phyloP scores from a whole-genome alignment of 2,797 vertebrate species.

The Craterocephalus amniculus region DNA sequence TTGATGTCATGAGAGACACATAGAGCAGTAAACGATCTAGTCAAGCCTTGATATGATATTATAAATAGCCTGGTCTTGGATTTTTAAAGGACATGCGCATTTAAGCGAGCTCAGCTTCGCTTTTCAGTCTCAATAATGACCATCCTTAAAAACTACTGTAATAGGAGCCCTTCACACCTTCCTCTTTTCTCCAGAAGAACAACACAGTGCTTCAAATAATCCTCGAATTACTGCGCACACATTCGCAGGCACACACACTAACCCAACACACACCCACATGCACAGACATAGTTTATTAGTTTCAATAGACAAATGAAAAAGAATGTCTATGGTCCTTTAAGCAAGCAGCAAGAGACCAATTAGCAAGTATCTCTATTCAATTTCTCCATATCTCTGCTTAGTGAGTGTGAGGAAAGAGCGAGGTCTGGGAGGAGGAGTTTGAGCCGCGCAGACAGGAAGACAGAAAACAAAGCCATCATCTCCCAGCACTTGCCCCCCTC shows the following conservation, averaged over 20 bases:
- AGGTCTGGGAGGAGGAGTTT: constrained; percentile 79
- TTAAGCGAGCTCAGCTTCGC: constrained; percentile 43
- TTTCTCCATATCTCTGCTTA: constrained; percentile 79
- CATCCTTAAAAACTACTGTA: constrained; percentile 58
- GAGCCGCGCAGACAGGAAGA: constrained; percentile 80
- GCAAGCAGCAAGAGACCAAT: constrained; percentile 87
- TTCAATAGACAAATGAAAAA: constrained; percentile 81
- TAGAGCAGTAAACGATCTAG: constrained; percentile 57
- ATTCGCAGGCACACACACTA: constrained; percentile 24
- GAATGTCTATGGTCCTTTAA: constrained; percentile 83
- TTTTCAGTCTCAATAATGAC: constrained; percentile 50
- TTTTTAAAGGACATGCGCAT: constrained; percentile 54
- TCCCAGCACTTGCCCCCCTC: constrained; percentile 83
- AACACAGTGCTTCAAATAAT: constrained; percentile 66
- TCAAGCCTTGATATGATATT: constrained; percentile 58
- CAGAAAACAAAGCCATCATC: constrained; percentile 88
- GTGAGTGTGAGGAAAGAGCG: constrained; percentile 74
- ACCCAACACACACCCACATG: constrained; percentile 13
- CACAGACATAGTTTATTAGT: constrained; percentile 77
- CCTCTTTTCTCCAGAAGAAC: constrained; percentile 57
- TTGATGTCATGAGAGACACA: constrained; percentile 52
- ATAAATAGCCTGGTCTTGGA: constrained; percentile 28
- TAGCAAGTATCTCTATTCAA: constrained; percentile 85
- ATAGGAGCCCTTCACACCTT: constrained; percentile 70
- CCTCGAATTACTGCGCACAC: constrained; percentile 61